Evolutionary conservation across 2,113 vertebrate species (phyloP).

Genomic region (Misgurnus mizolepis): DNA sequence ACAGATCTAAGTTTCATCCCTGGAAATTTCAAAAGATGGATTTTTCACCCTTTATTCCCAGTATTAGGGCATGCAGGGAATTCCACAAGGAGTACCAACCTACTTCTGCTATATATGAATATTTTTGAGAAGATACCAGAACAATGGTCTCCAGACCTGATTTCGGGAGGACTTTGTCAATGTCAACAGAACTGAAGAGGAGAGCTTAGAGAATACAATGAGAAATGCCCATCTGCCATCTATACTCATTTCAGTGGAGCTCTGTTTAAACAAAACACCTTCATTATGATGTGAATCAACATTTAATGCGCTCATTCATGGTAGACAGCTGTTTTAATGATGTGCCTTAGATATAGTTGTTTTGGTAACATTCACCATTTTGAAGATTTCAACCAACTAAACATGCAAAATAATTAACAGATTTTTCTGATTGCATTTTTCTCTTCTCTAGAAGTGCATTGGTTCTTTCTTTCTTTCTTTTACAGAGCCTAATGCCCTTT

Average conservation of each 20-base stretch:
- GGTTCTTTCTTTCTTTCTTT: no score
- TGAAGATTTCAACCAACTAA: no score
- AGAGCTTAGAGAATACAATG: constrained; percentile 55
- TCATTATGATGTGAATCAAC: constrained; percentile 16
- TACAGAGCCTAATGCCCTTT: no score
- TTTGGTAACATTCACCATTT: no score
- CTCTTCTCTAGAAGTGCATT: no score
- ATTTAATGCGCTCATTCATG: constrained; percentile 8
- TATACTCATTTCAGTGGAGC: constrained; percentile 32
- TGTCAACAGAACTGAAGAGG: constrained; percentile 64
- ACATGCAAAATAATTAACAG: no score
- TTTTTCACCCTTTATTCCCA: background rate
- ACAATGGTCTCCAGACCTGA: constrained; percentile 64
- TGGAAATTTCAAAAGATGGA: constrained; percentile 9
- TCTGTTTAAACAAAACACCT: constrained; percentile 6
- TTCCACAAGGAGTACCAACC: constrained; percentile 67
- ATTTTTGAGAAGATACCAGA: constrained; percentile 54
- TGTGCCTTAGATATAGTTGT: no score
- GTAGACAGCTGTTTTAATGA: constrained; percentile 23
- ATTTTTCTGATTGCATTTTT: no score
- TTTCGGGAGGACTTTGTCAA: constrained; percentile 65
- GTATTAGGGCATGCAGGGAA: constrained; percentile 31
- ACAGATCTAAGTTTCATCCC: constrained; percentile 17
- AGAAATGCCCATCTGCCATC: constrained; percentile 18
- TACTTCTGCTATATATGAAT: constrained; percentile 58